These are phyloP conservation scores for Atherinosoma microstoma DNA, from an alignment of 2,797 vertebrate genomes.

Conservation along the genomic window DNA sequence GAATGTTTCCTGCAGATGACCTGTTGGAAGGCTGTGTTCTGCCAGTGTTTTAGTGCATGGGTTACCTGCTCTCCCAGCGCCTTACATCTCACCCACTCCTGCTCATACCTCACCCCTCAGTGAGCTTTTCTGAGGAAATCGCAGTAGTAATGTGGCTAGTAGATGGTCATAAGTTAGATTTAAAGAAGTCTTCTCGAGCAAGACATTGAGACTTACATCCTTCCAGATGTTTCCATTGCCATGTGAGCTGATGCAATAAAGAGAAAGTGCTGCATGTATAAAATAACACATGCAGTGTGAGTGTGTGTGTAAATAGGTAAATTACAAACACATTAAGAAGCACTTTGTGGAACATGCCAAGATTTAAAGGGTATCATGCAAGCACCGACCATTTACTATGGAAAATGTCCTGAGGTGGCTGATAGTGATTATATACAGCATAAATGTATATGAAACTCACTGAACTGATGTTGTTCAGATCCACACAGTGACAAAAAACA, in stretches of 20 bases:
- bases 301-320: no score
- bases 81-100: conserved; percentile 17
- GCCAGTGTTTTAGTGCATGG: conserved; percentile 48
- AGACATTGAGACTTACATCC: no score
- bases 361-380: background rate
- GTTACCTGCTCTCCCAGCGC: conserved; percentile 13
- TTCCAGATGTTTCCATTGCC: no score
- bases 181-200: no score
- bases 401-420: background rate
- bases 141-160: no score
- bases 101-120: conserved; percentile 7
- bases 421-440: background rate
- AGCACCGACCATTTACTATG: background rate
- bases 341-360: background rate
- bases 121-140: background rate
- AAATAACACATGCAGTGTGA: no score
- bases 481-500: conserved; percentile 27
- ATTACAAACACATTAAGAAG: background rate
- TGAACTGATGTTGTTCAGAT: conserved; percentile 16
- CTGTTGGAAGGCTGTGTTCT: conserved; percentile 58
- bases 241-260: no score
- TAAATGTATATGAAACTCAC: background rate
- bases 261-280: no score
- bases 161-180: no score
- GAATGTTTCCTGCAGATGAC: conserved; percentile 62